Conservation (phyloP, 1,140 invertebrate species). For the Rhagoletis zephyria region DNA sequence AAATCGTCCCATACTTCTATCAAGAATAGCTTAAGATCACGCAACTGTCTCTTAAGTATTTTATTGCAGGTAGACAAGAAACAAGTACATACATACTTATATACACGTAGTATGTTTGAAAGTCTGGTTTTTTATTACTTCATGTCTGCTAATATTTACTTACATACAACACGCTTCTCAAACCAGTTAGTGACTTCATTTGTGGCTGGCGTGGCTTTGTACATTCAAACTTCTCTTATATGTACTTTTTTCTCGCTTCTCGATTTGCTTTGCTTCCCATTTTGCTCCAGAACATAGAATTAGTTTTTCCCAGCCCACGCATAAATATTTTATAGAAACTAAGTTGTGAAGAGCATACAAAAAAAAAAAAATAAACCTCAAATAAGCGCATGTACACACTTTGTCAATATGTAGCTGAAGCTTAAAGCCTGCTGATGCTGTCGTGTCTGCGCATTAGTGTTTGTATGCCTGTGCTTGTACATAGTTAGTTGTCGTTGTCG, state of each 20-base stretch:
- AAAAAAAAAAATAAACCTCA: background rate
- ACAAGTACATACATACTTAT: background rate
- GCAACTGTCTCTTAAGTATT: background rate
- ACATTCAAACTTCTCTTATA: background rate
- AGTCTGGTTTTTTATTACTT: background rate
- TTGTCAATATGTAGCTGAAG: background rate
- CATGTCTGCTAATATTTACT: background rate
- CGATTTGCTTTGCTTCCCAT: background rate
- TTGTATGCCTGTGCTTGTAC: background rate
- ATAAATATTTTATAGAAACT: constrained; percentile 43
- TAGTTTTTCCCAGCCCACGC: constrained; percentile 49
- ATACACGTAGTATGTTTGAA: background rate
- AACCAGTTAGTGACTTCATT: constrained; percentile 19
- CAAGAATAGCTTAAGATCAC: background rate
- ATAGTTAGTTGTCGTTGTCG: too few species aligned
- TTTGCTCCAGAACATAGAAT: constrained; percentile 46
- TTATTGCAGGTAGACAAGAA: background rate
- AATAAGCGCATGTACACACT: background rate
- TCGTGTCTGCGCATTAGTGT: background rate
- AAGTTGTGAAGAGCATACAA: background rate
- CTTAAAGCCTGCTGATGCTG: background rate
- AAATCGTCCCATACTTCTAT: too few species aligned
- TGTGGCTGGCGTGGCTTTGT: background rate
- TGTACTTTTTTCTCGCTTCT: background rate
- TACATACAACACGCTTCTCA: background rate